Base-by-base conservation (phyloP, 1,140 invertebrate species). In the Chironomus striatipennis region DNA sequence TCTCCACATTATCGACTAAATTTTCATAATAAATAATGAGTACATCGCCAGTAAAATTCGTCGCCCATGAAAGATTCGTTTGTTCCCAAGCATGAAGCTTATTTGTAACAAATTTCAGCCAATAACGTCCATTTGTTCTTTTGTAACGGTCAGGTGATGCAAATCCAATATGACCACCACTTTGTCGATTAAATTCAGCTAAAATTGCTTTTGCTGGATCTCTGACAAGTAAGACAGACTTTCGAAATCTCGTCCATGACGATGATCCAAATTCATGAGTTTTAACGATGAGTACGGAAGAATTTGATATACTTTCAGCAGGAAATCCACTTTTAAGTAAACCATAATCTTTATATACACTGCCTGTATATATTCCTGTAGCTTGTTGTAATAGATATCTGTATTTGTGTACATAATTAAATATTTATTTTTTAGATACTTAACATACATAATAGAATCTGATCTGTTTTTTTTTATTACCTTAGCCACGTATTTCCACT, bases 401-500 rank as follows among this genome's bases (percentile, higher is more conserved):
- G 24, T 34, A n/a, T 34, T 34, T 34, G 24, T n/a, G 5, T 34
- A 34, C 1, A 34, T 34, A 34, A 34, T 34, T 34, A 34, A 34
- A 34, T 34, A 34, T 34, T 34, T n/a, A n/a, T n/a, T n/a, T n/a
- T n/a, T n/a, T 34, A 34, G 24, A 34, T 34, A 34, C 24, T 34
- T 34, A 34, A 34, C 24, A 34, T 34, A 34, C 24, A 34, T n/a
- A n/a, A n/a, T n/a, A 34, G 24, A 2, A 2, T 34, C 5, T 34
- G 5, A 2, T 1, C 24, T 34, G 24, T 34, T 2, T 34, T 34
- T 34, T 2, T 34, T 34, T 5, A 34, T 34, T 34, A 34, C 24
- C 24, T 34, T 1, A 93, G 80, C 91, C 91, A 93, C 6, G 91
- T 93, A 78, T 93, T 93, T 0, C 91, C 91, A 78, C 90, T 92